phyloP scores from a whole-genome alignment of 2,888 invertebrate species.

The Antitype chi region DNA sequence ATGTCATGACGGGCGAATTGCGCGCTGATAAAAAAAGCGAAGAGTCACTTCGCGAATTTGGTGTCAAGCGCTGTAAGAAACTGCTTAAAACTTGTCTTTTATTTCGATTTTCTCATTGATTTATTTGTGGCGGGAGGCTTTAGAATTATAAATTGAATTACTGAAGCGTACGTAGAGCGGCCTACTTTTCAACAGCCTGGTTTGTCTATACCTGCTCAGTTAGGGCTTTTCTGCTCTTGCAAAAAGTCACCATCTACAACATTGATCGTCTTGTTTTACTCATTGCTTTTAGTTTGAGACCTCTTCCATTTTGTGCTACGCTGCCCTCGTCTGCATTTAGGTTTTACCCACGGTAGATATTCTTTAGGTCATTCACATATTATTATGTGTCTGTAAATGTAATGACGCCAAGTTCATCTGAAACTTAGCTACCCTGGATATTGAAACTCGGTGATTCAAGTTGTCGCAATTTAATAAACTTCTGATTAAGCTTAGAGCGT shows the following conservation, averaged over 20 bases:
- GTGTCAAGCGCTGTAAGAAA: conserved; percentile 44
- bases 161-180: conserved; percentile 10
- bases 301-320: background rate
- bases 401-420: background rate
- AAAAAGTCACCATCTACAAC: background rate
- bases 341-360: background rate
- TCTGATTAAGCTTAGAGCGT: background rate
- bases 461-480: background rate
- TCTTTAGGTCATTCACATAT: background rate
- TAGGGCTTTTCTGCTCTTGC: background rate
- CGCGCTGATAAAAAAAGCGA: conserved; percentile 47
- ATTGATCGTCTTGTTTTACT: background rate
- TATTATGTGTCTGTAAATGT: background rate
- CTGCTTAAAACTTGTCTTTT: background rate
- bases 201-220: background rate
- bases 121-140: background rate
- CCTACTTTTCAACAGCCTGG: background rate
- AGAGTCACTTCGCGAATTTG: conserved; percentile 44
- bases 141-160: conserved; percentile 11
- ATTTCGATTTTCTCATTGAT: conserved; percentile 3
- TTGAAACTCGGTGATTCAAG: background rate
- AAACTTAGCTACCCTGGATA: background rate
- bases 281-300: background rate
- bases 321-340: background rate
- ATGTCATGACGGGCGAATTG: conserved; percentile 57